Evolutionary conservation across 2,888 invertebrate species (phyloP).

Genomic region (Thalpophila matura): DNA sequence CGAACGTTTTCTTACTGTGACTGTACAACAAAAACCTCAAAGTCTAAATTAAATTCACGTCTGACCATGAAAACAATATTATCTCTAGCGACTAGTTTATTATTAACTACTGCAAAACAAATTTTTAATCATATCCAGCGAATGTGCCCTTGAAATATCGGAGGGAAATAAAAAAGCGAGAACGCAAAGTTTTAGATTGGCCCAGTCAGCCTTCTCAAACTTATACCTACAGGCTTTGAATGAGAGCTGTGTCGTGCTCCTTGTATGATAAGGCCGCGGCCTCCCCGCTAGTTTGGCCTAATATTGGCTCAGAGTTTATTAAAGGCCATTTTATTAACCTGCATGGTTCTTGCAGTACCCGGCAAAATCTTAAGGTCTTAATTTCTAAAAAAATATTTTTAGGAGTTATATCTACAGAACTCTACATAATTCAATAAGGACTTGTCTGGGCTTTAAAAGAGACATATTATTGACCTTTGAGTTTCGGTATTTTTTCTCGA

Average conservation of each 20-base stretch:
- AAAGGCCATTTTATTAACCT: too few species aligned
- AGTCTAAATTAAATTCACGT: background rate
- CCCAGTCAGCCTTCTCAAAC: background rate
- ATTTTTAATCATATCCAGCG: background rate
- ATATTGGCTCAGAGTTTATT: constrained; percentile 27
- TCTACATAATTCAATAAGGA: too few species aligned
- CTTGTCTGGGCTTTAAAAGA: too few species aligned
- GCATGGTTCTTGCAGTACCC: too few species aligned
- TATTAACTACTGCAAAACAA: background rate
- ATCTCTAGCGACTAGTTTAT: too few species aligned
- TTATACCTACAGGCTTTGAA: background rate
- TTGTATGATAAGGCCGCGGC: background rate
- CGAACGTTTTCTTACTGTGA: too few species aligned
- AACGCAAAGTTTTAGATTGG: background rate
- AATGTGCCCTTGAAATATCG: background rate
- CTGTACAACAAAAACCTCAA: background rate
- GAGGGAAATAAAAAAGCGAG: background rate
- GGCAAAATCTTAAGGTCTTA: too few species aligned
- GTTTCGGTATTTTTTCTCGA: too few species aligned
- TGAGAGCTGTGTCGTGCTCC: background rate
- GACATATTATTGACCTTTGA: too few species aligned
- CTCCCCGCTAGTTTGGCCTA: constrained; percentile 39
- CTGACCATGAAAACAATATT: background rate
- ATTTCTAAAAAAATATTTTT: too few species aligned
- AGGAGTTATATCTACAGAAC: too few species aligned